Evolutionary conservation across 2,113 vertebrate genomes (phyloP), one percentile per base, ranked within the genome.

Genomic region (Tachysurus vachellii): DNA sequence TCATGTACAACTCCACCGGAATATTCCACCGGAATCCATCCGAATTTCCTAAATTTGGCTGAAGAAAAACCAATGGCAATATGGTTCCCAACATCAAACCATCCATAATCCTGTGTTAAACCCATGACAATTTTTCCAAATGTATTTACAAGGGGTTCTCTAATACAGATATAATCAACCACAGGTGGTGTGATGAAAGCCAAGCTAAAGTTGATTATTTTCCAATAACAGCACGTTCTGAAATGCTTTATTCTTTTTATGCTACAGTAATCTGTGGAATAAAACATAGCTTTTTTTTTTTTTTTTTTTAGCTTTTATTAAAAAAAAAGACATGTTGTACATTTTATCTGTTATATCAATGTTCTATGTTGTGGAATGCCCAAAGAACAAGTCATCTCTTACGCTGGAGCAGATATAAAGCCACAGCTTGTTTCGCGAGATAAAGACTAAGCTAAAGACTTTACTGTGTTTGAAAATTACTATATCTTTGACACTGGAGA

Each of bases 201-300:
- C 56, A 42, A 42, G 56, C 31, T 50, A 81, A 81, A 81, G 79
- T 61, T 59, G 31, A 81, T 81, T 80, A 23, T 80, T 80, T 81
- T 81, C 21, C 56, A 81, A 81, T 81, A 81, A 61, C 28, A 42
- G 19, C 56, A 59, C 59, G 31, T 61, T n/a, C 19, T 61, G 79
- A 81, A 42, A 81, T 81, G 79, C 53, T 31, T 31, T 80, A 80
- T 80, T 57, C 77, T 57, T 79, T 50, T 54, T 56, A 5, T 47
- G 9, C 9, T 71, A 71, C 16, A 71, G 28, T 71, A 42, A 71
- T 53, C 44, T n/a, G 44, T 23, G 5, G 47, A 1, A 50, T 12
- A n/a, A n/a, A 1, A 79, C 13, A 16, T 17, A 77, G 12, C 23
- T 7, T 50, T 50, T 50, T 47, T 47, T 47, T 47, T 26, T 53